Base-by-base conservation (phyloP, 2,113 vertebrate species). In the Petrocephalus zakoni region DNA sequence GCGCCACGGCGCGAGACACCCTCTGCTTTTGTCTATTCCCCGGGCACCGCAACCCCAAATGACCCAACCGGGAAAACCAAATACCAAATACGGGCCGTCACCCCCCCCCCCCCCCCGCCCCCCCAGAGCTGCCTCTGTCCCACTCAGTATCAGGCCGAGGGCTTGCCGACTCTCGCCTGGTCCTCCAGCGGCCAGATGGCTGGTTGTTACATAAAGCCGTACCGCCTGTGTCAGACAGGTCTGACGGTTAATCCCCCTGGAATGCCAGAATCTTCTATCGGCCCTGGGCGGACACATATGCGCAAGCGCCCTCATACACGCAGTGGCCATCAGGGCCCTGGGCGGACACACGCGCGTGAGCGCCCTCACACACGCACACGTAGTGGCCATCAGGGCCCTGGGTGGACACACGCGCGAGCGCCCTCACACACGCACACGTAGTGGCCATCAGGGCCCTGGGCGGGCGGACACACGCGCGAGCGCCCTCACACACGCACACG, bases 131-230 rank as follows among this genome's bases (percentile, higher is more conserved):
- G 56, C 47, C 61, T 42, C 55, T 8, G 0, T 64, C 51, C 19
- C 9, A 52, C 58, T 42, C 86, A 82, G 88, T 21, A 89, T 89
- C 82, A 46, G 46, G 81, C 89, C 86, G 91, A 85, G 87, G 58
- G 87, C 91, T 91, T 88, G 90, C 90, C 89, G 92, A 88, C 25
- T 90, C 90, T 91, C 86, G 88, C 92, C 90, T 90, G 93, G 90
- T 89, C 85, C 88, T 88, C 88, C 89, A 34, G 89, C 91, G 92
- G 91, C 91, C 94, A 94, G 90, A 94, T 93, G 93, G 90, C 68
- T 78, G n/a, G 88, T 89, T 88, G 91, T 92, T 93, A 93, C 89
- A 90, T 91, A 92, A 94, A 92, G 86, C 37, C n/a, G 84, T 84
- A 88, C 87, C 88, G 75, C 46, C 87, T 37, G 82, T 88, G 68